phyloP scores from a whole-genome alignment of 2,797 vertebrate genomes.

The Melanotaenia trifasciata region DNA sequence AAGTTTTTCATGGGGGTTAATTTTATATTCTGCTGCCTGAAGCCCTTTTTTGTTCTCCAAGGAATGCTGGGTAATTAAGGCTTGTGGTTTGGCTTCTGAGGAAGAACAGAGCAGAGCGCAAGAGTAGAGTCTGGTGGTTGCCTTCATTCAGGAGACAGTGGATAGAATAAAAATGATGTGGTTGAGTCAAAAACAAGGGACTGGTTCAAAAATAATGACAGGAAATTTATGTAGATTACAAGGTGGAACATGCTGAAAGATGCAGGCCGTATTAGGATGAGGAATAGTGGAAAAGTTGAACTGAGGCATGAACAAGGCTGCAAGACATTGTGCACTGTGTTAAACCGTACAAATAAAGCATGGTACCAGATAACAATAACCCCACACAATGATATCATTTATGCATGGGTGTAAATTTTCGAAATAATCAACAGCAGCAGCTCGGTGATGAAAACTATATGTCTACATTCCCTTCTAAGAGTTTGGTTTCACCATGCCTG shows the following conservation, averaged over 20 bases:
- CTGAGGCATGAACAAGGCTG: conserved; percentile 5
- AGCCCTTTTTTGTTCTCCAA: conserved; percentile 52
- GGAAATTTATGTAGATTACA: conserved; percentile 47
- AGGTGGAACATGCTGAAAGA: conserved; percentile 44
- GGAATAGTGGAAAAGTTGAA: conserved; percentile 20
- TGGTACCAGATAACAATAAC: neutral
- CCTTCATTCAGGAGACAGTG: conserved; percentile 55
- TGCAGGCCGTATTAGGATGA: conserved; percentile 20
- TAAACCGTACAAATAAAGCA: conserved; percentile 16
- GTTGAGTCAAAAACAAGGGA: conserved; percentile 63
- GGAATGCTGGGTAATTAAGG: conserved; percentile 71
- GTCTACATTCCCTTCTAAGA: conserved; percentile 24
- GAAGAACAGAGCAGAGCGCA: conserved; percentile 29
- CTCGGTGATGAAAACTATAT: conserved; percentile 12
- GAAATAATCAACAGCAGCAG: conserved; percentile 4
- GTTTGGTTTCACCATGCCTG: conserved; percentile 33
- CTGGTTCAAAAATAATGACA: conserved; percentile 59
- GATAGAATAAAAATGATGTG: conserved; percentile 58
- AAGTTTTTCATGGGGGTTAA: conserved; percentile 66
- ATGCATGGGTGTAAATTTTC: conserved; percentile 7
- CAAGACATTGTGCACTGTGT: neutral
- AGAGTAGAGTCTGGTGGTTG: conserved; percentile 52
- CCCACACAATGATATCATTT: neutral
- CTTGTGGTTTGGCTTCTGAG: conserved; percentile 63
- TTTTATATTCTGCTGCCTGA: conserved; percentile 52